These are phyloP conservation scores for Drosophila macrospina DNA, from an alignment of 2,888 invertebrate genomes.

Conservation along the genomic window DNA sequence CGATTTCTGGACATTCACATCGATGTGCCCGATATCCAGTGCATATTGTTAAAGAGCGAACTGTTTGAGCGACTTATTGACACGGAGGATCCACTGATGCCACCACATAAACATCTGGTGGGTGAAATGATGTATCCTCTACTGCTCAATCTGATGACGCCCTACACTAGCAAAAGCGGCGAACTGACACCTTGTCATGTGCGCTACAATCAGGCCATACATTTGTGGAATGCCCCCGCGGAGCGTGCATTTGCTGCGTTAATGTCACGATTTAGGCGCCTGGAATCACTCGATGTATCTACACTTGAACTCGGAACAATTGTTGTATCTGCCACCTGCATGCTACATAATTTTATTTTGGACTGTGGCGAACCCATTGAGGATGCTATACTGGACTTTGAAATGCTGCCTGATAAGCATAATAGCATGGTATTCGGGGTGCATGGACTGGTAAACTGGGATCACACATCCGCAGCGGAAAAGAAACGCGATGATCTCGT, in stretches of 20 bases:
- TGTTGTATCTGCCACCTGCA: slow-evolving; percentile 51
- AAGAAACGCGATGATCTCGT: slow-evolving; percentile 47
- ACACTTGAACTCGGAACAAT: slow-evolving; percentile 36
- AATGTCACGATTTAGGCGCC: slow-evolving; percentile 47
- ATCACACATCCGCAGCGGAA: slow-evolving; percentile 43
- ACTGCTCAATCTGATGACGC: slow-evolving; percentile 56
- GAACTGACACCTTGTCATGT: slow-evolving; percentile 45
- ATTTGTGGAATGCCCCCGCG: slow-evolving; percentile 44
- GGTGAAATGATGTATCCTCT: slow-evolving; percentile 54
- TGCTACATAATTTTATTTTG: slow-evolving; percentile 60
- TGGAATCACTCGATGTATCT: slow-evolving; percentile 42
- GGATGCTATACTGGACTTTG: slow-evolving; percentile 38
- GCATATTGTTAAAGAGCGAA: slow-evolving; percentile 50
- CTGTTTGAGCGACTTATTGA: slow-evolving; percentile 51
- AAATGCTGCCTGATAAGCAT: slow-evolving; percentile 33
- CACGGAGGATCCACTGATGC: slow-evolving; percentile 38
- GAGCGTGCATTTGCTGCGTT: slow-evolving; percentile 45
- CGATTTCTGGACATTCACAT: slow-evolving; percentile 54
- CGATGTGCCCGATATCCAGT: slow-evolving; percentile 48
- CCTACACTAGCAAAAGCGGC: slow-evolving; percentile 30
- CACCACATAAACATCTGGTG: slow-evolving; percentile 48
- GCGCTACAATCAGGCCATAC: slow-evolving; percentile 47
- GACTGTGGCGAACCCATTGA: slow-evolving; percentile 49
- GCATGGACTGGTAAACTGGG: slow-evolving; percentile 44
- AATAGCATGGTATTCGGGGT: slow-evolving; percentile 31